Evolutionary conservation across 2,888 invertebrate species (phyloP).

Genomic region (Stegana nigrithorax): DNA sequence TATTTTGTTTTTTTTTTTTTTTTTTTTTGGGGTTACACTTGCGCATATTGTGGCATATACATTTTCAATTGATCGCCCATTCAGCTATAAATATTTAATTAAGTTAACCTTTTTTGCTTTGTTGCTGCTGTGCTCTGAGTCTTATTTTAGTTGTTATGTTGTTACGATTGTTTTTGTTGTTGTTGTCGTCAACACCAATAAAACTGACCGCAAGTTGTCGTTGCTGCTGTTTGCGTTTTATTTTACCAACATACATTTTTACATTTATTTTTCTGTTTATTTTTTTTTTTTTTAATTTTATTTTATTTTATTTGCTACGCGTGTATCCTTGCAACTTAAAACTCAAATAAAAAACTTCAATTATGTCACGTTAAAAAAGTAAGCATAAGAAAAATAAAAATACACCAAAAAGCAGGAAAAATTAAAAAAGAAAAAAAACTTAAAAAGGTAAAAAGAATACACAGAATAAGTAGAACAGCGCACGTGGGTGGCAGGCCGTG

Average conservation of each 20-base stretch:
- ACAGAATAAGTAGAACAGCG: not conserved
- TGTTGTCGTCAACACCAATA: not conserved
- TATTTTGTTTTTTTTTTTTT: not conserved
- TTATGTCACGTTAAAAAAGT: slow-evolving; percentile 51
- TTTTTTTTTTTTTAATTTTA: no score
- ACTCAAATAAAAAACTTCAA: slow-evolving; percentile 57
- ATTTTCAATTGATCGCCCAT: slow-evolving; percentile 49
- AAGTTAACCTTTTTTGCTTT: slow-evolving; percentile 45
- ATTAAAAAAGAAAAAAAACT: slow-evolving; percentile 17
- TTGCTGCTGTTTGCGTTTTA: not conserved
- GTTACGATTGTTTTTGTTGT: not conserved
- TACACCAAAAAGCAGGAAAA: not conserved
- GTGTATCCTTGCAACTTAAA: slow-evolving; percentile 24
- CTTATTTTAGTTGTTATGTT: not conserved
- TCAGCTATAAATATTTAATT: slow-evolving; percentile 55
- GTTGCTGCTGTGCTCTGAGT: no score
- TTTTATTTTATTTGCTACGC: not conserved
- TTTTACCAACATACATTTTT: not conserved
- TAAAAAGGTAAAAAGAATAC: not conserved
- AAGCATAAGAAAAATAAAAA: not conserved
- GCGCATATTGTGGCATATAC: slow-evolving; percentile 29
- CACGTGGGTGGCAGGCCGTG: no score
- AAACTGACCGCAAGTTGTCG: slow-evolving; percentile 35
- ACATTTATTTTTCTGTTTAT: no score
- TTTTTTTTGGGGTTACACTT: not conserved